phyloP scores from a whole-genome alignment of 2,113 vertebrate species.

The Galbula dea region DNA sequence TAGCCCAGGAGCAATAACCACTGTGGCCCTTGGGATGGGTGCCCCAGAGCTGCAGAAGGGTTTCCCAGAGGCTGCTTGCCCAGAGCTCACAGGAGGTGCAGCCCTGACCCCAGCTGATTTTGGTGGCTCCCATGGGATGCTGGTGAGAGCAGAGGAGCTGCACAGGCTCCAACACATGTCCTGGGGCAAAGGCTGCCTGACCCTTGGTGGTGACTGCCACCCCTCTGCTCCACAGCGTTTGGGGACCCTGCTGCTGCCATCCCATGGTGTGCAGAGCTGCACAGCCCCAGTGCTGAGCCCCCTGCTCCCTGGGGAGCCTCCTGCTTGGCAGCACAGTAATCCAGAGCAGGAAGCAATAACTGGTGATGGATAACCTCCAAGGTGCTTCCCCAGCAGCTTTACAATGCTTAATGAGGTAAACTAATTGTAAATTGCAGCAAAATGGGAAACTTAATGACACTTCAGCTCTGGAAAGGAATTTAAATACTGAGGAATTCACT shows the following conservation, averaged over 20 bases:
- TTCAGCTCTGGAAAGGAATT: slow-evolving; percentile 46
- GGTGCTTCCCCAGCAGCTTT: slow-evolving; percentile 14
- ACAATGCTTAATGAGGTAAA: slow-evolving; percentile 58
- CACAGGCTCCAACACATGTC: too few relatives aligned
- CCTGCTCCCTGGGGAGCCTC: neutral
- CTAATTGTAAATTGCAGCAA: slow-evolving; percentile 61
- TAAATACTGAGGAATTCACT: neutral
- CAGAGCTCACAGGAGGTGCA: neutral
- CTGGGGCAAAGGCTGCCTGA: neutral
- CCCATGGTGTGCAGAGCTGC: rapidly evolving
- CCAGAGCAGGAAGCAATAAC: neutral
- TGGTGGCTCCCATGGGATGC: too few relatives aligned
- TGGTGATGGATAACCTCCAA: neutral
- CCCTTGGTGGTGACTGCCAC: rapidly evolving
- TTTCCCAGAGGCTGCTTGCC: neutral
- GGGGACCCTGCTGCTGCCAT: rapidly evolving
- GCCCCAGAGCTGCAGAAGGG: neutral
- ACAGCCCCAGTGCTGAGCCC: rapidly evolving
- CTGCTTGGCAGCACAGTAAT: neutral
- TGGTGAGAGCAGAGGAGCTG: too few relatives aligned
- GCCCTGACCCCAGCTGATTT: neutral
- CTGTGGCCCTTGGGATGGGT: neutral
- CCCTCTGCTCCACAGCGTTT: rapidly evolving
- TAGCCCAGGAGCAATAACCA: rapidly evolving
- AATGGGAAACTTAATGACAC: slow-evolving; percentile 58